Evolutionary conservation across 2,888 invertebrate genomes (phyloP).

Genomic region (Amiota communis): DNA sequence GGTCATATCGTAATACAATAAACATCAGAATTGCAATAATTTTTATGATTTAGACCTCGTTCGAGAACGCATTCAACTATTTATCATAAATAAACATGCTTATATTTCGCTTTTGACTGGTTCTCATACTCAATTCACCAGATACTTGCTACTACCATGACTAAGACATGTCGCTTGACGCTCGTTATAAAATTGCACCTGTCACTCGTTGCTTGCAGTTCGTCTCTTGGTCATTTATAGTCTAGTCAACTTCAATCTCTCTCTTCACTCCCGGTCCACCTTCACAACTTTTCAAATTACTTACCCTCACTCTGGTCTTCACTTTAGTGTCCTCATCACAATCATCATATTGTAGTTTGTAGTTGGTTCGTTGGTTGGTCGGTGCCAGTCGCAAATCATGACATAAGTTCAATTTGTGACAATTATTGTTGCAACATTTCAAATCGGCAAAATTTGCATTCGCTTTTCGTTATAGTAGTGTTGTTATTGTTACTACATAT

Average conservation of each 20-base stretch:
- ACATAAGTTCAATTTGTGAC: conserved; percentile 71
- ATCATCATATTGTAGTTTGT: too few species aligned
- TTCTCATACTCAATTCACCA: conserved; percentile 16
- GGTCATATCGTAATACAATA: conserved; percentile 38
- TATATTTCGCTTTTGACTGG: neutral
- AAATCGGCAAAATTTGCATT: conserved; percentile 52
- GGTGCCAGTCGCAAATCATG: conserved; percentile 63
- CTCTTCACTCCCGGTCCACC: conserved; percentile 7
- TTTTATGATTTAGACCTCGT: conserved; percentile 51
- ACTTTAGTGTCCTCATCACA: too few species aligned
- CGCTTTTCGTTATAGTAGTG: conserved; percentile 34
- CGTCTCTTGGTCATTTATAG: conserved; percentile 24
- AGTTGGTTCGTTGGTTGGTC: neutral
- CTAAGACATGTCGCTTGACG: neutral
- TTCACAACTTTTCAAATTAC: neutral
- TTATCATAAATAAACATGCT: too few species aligned
- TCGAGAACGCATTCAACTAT: too few species aligned
- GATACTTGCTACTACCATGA: neutral
- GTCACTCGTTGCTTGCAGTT: conserved; percentile 47
- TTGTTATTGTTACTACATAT: conserved; percentile 25
- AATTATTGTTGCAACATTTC: conserved; percentile 71
- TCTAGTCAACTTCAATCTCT: conserved; percentile 23
- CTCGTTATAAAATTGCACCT: conserved; percentile 56
- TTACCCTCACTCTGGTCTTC: conserved; percentile 19
- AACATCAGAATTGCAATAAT: conserved; percentile 45